phyloP scores from a whole-genome alignment of 2,113 vertebrate genomes.

The Bucco capensis region DNA sequence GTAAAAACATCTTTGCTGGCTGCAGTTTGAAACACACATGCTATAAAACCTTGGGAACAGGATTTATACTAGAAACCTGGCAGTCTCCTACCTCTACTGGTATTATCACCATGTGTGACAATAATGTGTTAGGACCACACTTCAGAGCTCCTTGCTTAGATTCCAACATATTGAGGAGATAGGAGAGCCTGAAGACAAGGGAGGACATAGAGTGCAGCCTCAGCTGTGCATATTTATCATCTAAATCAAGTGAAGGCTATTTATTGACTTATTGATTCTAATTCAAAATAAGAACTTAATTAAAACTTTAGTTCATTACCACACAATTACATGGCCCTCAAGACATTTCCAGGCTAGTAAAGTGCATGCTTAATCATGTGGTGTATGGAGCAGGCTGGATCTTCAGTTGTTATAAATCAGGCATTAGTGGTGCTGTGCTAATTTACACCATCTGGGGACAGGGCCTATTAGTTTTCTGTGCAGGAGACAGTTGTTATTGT shows the following conservation, averaged over 20 bases:
- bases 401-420: constrained; percentile 56
- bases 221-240: constrained; percentile 61
- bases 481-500: constrained; percentile 44
- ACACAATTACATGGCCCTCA: constrained; percentile 58
- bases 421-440: constrained; percentile 33
- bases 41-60: constrained; percentile 17
- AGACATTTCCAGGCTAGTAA: constrained; percentile 46
- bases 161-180: constrained; percentile 45
- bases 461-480: constrained; percentile 37
- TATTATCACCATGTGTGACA: constrained; percentile 30
- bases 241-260: constrained; percentile 57
- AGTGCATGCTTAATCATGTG: constrained; percentile 56
- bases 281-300: constrained; percentile 66
- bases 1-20: constrained; percentile 49
- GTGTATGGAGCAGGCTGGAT: constrained; percentile 21
- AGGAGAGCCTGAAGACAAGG: constrained; percentile 28
- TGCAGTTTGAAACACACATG: constrained; percentile 22
- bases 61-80: constrained; percentile 22
- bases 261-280: constrained; percentile 70
- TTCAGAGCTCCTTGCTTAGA: constrained; percentile 54
- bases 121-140: constrained; percentile 49
- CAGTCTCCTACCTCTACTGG: not conserved
- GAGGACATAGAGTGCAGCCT: constrained; percentile 29
- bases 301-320: constrained; percentile 66
- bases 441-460: constrained; percentile 55